phyloP scores from a whole-genome alignment of 2,797 vertebrate species.

The Sebastes iracundus region DNA sequence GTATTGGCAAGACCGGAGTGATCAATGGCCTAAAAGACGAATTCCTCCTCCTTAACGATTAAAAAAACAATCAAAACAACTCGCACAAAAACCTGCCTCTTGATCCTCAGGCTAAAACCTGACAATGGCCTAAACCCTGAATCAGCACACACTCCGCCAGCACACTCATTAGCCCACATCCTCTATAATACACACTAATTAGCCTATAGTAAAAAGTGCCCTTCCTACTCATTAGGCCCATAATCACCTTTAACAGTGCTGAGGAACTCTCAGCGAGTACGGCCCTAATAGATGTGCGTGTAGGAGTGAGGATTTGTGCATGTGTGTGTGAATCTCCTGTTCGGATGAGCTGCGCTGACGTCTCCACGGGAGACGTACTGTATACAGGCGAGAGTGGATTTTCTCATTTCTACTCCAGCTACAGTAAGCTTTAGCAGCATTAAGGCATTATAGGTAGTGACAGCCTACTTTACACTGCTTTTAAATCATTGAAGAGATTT shows the following conservation, averaged over 20 bases:
- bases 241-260: constrained; percentile 77
- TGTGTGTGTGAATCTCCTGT: constrained; percentile 52
- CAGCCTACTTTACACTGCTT: constrained; percentile 58
- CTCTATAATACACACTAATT: constrained; percentile 72
- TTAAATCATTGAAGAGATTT: constrained; percentile 69
- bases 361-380: constrained; percentile 44
- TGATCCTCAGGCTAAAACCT: constrained; percentile 48
- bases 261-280: constrained; percentile 48
- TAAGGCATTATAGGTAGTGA: constrained; percentile 71
- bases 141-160: constrained; percentile 65
- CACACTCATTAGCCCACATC: constrained; percentile 71
- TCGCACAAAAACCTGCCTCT: constrained; percentile 29
- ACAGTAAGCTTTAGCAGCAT: constrained; percentile 63
- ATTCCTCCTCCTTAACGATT: constrained; percentile 19
- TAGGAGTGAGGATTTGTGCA: constrained; percentile 54
- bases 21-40: constrained; percentile 33
- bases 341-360: constrained; percentile 45
- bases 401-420: constrained; percentile 54
- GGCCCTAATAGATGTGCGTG: constrained; percentile 29
- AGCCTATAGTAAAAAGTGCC: constrained; percentile 66
- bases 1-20: constrained; percentile 1
- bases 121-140: constrained; percentile 65
- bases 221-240: constrained; percentile 76
- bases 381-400: constrained; percentile 54
- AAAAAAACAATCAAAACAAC: constrained; percentile 27